Evolutionary conservation across 2,797 vertebrate species (phyloP).

Genomic region (Cyprinella venusta): DNA sequence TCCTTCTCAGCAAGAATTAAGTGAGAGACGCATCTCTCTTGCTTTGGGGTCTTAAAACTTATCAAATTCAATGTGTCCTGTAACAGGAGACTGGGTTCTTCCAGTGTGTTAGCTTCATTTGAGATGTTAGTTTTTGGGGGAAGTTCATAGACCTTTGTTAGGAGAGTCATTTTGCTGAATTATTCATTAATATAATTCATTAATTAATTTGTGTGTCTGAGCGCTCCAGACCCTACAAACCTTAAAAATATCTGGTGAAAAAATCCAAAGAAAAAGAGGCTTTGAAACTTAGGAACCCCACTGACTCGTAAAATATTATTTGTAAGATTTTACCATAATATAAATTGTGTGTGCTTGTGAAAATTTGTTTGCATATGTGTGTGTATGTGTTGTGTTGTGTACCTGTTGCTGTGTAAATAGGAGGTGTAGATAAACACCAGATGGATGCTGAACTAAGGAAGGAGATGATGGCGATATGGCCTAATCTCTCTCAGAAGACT

Average conservation of each 20-base stretch:
- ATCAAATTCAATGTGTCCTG: too few relatives aligned
- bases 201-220: too few relatives aligned
- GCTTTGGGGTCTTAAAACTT: too few relatives aligned
- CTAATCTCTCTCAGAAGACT: conserved; percentile 93
- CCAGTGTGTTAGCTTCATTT: too few relatives aligned
- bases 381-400: conserved; percentile 19
- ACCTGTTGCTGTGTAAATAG: conserved; percentile 63
- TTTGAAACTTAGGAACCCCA: not conserved
- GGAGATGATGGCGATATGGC: conserved; percentile 98
- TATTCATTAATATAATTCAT: too few relatives aligned
- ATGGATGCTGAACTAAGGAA: conserved; percentile 94
- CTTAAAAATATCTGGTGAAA: not conserved
- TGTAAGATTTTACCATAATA: not conserved
- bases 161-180: too few relatives aligned
- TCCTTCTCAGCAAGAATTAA: too few relatives aligned
- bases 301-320: not conserved
- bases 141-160: too few relatives aligned
- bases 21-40: too few relatives aligned
- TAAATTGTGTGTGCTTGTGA: conserved; percentile 20
- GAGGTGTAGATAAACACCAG: conserved; percentile 92
- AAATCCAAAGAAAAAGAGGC: not conserved
- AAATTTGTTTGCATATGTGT: conserved; percentile 46
- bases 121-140: too few relatives aligned
- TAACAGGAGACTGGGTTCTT: too few relatives aligned
- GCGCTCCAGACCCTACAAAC: not conserved